Conservation (phyloP, 2,888 invertebrate genomes). For the Netelia melanura region DNA sequence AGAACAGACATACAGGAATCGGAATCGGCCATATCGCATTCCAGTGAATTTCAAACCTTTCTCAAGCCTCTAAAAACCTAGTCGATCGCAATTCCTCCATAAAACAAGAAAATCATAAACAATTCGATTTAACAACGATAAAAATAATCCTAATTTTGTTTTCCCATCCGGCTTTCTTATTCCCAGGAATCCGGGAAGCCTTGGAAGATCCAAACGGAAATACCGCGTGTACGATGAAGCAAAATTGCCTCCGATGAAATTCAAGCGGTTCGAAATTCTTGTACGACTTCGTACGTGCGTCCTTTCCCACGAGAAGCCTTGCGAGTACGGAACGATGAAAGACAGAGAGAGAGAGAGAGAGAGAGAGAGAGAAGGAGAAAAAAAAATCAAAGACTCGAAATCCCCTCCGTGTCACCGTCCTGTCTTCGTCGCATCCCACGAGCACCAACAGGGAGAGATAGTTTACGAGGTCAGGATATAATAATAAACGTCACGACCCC, state of each 20-base stretch:
- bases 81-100: too few relatives aligned
- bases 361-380: not conserved
- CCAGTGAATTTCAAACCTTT: too few relatives aligned
- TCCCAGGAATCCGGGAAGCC: conserved; percentile 33
- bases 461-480: conserved; percentile 44
- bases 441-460: not conserved
- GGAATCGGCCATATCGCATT: too few relatives aligned
- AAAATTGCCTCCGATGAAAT: conserved; percentile 52
- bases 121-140: not conserved
- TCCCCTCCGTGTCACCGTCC: not conserved
- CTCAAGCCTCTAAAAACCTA: too few relatives aligned
- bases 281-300: conserved; percentile 30
- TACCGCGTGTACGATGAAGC: conserved; percentile 53
- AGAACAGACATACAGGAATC: too few relatives aligned
- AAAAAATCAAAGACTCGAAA: conserved; percentile 1
- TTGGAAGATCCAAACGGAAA: conserved; percentile 54
- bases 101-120: too few relatives aligned
- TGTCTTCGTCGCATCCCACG: not conserved
- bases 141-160: not conserved
- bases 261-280: conserved; percentile 34
- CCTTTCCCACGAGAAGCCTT: conserved; percentile 38
- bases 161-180: too few relatives aligned
- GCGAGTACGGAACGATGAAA: not conserved
- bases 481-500: conserved; percentile 63
- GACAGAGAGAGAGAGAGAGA: not conserved